Evolutionary conservation across 1,140 invertebrate species (phyloP).

Genomic region (Belonocnema kinseyi): DNA sequence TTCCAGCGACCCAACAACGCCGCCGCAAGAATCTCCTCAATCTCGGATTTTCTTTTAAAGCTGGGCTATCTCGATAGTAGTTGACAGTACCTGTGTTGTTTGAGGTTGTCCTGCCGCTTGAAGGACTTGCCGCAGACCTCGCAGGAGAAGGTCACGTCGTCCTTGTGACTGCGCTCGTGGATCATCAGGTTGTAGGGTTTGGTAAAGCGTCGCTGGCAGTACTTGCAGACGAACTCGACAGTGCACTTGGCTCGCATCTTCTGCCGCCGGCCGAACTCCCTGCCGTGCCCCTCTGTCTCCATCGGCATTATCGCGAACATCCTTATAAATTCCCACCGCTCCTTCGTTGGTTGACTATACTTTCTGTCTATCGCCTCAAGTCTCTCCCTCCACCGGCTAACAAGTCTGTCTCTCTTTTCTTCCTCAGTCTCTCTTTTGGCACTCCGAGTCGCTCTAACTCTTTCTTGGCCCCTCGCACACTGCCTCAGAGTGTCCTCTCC

Average conservation of each 20-base stretch:
- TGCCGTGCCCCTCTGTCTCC: slow-evolving; percentile 91
- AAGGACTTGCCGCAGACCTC: slow-evolving; percentile 99
- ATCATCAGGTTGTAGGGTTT: slow-evolving; percentile 99
- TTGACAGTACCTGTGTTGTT: slow-evolving; percentile 90
- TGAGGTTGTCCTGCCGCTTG: slow-evolving; percentile 96
- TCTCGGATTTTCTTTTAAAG: neutral
- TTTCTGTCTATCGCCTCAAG: slow-evolving; percentile 45
- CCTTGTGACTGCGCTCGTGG: slow-evolving; percentile 98
- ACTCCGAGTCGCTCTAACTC: slow-evolving; percentile 47
- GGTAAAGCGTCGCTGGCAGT: slow-evolving; percentile 98
- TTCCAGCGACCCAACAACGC: neutral
- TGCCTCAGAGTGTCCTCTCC: slow-evolving; percentile 49
- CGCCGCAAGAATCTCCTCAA: slow-evolving; percentile 11
- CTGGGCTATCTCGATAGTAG: neutral
- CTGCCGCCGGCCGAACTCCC: slow-evolving; percentile 89
- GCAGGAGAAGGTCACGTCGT: slow-evolving; percentile 97
- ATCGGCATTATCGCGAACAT: slow-evolving; percentile 87
- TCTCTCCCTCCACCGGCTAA: slow-evolving; percentile 43
- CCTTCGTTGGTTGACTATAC: slow-evolving; percentile 69
- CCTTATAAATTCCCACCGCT: slow-evolving; percentile 76
- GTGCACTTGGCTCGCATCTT: slow-evolving; percentile 94
- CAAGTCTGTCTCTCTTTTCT: slow-evolving; percentile 22
- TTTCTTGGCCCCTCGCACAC: slow-evolving; percentile 42
- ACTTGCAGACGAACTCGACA: slow-evolving; percentile 97
- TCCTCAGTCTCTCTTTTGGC: slow-evolving; percentile 41